Evolutionary conservation across 1,140 invertebrate genomes (phyloP), one percentile per base, ranked within the genome.

Genomic region (Manduca sexta): DNA sequence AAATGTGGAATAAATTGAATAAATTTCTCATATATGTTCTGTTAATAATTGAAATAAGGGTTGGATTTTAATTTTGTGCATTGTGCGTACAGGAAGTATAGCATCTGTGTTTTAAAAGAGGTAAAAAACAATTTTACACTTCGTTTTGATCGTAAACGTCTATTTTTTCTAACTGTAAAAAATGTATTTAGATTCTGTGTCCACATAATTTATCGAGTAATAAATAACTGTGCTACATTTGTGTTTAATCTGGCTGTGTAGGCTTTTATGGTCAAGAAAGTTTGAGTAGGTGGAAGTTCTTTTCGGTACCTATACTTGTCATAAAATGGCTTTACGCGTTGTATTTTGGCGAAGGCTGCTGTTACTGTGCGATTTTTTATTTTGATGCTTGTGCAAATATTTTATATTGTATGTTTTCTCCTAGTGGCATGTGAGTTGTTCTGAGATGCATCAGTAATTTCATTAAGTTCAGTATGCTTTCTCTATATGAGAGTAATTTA

Each of bases 221-320:
- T 31, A 39, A 43, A 35, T 30, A 40, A 41, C 55, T 44, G 31
- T 46, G 13, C 14, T 42, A 33, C 21, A 41, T 26, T 37, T 40
- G 4, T 8, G 14, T 45, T 30, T 18, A 13, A 30, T 29, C 49
- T 18, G 18, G 10, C n/a, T 21, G 31, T 15, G 17, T 51, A 54
- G 46, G 45, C 56, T 60, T 51, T 40, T 55, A 63, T 50, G 64
- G 52, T 40, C 43, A 46, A 40, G 8, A 14, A 46, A 49, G 41
- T 37, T 21, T 56, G 70, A 64, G 74, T 75, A 69, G 74, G 74
- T 60, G 70, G 57, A 47, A 58, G 45, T 55, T 57, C 52, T 63
- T 75, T 52, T 53, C 10, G 6, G 39, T 15, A n/a, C n/a, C n/a
- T n/a, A 26, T 44, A 10, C 35, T 29, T 14, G 16, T 43, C 14